Base-by-base conservation (phyloP, 2,113 vertebrate species). In the Dolichotis patagonum region DNA sequence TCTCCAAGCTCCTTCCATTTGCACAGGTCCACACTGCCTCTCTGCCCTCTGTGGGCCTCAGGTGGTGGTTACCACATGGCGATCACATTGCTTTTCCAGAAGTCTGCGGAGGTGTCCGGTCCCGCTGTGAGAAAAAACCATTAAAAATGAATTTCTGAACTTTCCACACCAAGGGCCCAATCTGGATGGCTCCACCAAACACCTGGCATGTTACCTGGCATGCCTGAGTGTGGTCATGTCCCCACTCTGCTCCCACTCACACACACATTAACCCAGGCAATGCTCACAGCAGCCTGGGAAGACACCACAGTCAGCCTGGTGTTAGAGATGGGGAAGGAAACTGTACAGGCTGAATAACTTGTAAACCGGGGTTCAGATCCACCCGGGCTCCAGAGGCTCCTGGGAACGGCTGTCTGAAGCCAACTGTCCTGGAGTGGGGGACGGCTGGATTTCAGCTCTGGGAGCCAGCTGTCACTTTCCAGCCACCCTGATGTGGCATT, bases 101-200 rank as follows among this genome's bases (percentile, higher is more conserved):
- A 85, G 38, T 90, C 78, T 62, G 58, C 7, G 28, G 62, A 38
- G 5, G 54, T 30, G 56, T 43, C 52, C 30, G 35, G 43, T 41
- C 26, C 78, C 63, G 3, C 22, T 60, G 30, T 13, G 24, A 62
- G 19, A 17, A 62, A 62, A 52, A 84, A 89, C 6, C 0, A 38
- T 80, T 83, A 73, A 91, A 96, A 93, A 32, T n/a, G n/a, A 86
- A 81, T 52, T 71, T 90, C 62, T 87, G 10, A 93, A 62, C 17
- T 91, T 86, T 60, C 62, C 13, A 75, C 32, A 65, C 16, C 58
- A 81, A 67, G 9, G 71, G 65, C 38, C 41, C 67, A 65, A 20
- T 63, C 22, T 49, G 41, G 32, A 49, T n/a, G 85, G 41, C n/a
- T 38, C 65, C 32, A 58, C 26, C 17, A 24, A 43, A 54, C 54